These are phyloP conservation scores for Bombus fervidus DNA, from an alignment of 1,140 invertebrate genomes.

Conservation along the genomic window DNA sequence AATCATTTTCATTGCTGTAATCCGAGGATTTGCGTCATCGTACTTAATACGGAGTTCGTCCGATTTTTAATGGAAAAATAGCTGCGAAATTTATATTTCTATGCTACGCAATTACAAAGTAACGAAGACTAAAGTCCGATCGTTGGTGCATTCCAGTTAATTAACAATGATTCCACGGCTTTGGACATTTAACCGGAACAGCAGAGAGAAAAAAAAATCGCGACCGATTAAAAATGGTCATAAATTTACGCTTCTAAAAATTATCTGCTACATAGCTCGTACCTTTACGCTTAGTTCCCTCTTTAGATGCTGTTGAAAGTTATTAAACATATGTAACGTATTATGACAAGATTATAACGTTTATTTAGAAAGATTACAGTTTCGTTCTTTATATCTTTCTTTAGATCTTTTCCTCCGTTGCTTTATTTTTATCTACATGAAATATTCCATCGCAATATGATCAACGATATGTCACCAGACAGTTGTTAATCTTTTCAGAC, in stretches of 20 bases:
- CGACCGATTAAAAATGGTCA: background rate
- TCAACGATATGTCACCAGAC: too few relatives aligned
- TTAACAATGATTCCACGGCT: conserved; percentile 17
- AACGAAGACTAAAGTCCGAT: conserved; percentile 41
- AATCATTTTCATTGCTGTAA: conserved; percentile 25
- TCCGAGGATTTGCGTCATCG: conserved; percentile 23
- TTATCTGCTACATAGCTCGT: background rate
- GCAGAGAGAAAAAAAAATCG: background rate
- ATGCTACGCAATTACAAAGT: conserved; percentile 13
- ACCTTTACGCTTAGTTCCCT: too few relatives aligned
- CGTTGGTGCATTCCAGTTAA: conserved; percentile 2
- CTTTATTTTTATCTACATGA: too few relatives aligned
- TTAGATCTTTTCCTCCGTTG: too few relatives aligned
- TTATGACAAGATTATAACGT: too few relatives aligned
- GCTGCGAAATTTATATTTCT: conserved; percentile 36
- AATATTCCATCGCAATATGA: too few relatives aligned
- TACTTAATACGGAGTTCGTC: conserved; percentile 30
- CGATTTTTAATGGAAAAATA: conserved; percentile 35
- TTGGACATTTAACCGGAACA: conserved; percentile 22
- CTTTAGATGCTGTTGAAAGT: too few relatives aligned
- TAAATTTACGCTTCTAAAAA: too few relatives aligned
- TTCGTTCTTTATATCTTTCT: too few relatives aligned
- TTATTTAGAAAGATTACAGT: too few relatives aligned
- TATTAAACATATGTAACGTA: too few relatives aligned
- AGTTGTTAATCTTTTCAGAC: too few relatives aligned